Evolutionary conservation across 1,140 invertebrate species (phyloP).

Genomic region (Bombus confusus): DNA sequence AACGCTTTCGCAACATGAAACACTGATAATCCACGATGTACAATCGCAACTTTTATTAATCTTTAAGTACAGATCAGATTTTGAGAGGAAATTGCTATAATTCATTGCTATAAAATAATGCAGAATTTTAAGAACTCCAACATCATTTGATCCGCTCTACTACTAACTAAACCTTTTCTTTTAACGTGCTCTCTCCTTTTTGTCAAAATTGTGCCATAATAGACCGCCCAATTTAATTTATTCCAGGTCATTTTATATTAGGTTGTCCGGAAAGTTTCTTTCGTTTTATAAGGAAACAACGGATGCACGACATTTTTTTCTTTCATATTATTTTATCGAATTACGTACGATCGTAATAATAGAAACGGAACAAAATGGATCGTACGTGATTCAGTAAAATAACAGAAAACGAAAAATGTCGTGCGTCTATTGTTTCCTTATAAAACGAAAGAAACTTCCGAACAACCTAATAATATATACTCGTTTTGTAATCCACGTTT

Average conservation of each 20-base stretch:
- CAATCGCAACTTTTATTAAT: neutral
- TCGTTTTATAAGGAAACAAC: too few species aligned
- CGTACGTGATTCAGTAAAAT: too few species aligned
- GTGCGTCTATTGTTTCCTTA: too few species aligned
- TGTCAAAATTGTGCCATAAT: neutral
- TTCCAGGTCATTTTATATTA: neutral
- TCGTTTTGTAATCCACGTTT: neutral
- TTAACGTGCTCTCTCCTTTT: neutral
- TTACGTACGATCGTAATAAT: too few species aligned
- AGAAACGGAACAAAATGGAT: too few species aligned
- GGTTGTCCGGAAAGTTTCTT: too few species aligned
- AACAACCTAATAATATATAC: too few species aligned
- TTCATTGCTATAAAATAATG: neutral
- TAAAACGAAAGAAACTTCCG: too few species aligned
- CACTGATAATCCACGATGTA: neutral
- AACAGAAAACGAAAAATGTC: too few species aligned
- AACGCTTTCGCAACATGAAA: neutral
- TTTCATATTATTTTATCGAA: too few species aligned
- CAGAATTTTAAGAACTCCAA: neutral
- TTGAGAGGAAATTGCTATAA: fast-evolving
- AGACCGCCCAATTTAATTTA: neutral
- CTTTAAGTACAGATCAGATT: neutral
- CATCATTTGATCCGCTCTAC: neutral
- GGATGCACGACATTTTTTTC: too few species aligned
- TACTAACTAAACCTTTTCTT: neutral